phyloP scores from a whole-genome alignment of 1,140 invertebrate species.

The Pemphigus obesinymphae region DNA sequence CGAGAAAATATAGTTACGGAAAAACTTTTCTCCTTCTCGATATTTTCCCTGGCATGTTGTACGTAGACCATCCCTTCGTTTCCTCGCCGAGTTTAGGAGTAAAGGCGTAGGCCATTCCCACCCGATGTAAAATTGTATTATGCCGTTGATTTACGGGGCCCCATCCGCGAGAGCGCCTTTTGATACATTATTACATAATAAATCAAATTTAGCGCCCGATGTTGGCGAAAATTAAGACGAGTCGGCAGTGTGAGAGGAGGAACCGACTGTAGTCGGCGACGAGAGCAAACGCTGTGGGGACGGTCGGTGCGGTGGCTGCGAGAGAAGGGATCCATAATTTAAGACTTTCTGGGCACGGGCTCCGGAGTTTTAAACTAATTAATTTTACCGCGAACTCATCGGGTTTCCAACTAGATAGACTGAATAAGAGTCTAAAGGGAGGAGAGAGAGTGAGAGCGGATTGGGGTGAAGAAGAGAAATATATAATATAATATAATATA shows the following conservation, averaged over 20 bases:
- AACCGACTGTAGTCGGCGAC: neutral
- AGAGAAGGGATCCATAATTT: slow-evolving; percentile 32
- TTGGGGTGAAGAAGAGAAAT: too few species aligned
- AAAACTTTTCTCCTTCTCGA: neutral
- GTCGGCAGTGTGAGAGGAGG: neutral
- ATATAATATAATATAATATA: too few species aligned
- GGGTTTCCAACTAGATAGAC: slow-evolving; percentile 17
- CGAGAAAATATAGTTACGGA: too few species aligned
- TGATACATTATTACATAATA: slow-evolving; percentile 41
- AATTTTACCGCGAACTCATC: slow-evolving; percentile 41
- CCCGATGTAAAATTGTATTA: slow-evolving; percentile 23
- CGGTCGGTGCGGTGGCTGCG: neutral
- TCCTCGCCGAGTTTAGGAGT: too few species aligned
- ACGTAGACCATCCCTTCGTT: neutral
- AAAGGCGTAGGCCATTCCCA: neutral
- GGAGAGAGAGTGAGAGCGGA: neutral
- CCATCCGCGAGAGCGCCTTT: slow-evolving; percentile 13
- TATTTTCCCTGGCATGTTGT: neutral
- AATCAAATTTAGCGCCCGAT: slow-evolving; percentile 40
- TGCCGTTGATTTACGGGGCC: slow-evolving; percentile 36
- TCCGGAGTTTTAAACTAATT: slow-evolving; percentile 39
- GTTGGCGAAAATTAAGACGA: slow-evolving; percentile 41
- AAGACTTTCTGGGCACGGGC: slow-evolving; percentile 39
- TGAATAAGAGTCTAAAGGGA: neutral
- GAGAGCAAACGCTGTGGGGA: neutral